These are phyloP conservation scores for Serrognathus titanus DNA, from an alignment of 2,888 invertebrate species.

Conservation along the genomic window DNA sequence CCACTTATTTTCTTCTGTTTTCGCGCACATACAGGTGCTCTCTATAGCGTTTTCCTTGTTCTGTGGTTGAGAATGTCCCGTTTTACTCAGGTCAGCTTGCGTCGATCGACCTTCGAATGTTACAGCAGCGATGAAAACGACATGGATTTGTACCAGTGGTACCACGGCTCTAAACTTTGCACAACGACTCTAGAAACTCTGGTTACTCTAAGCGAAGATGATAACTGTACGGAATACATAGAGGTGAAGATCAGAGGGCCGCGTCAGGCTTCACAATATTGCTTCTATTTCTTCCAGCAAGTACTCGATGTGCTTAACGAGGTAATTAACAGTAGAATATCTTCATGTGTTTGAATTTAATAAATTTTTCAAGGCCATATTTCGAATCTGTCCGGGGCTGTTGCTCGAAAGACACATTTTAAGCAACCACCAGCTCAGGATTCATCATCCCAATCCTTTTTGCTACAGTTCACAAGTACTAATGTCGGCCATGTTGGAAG, in stretches of 20 bases:
- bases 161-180: conserved; percentile 67
- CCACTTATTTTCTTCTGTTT: conserved; percentile 62
- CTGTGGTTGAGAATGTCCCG: too few species aligned
- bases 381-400: conserved; percentile 65
- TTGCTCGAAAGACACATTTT: conserved; percentile 63
- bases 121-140: conserved; percentile 52
- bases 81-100: conserved; percentile 36
- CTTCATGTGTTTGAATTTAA: background rate
- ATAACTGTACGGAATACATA: conserved; percentile 50
- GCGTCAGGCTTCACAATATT: conserved; percentile 52
- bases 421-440: conserved; percentile 57
- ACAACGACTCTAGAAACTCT: conserved; percentile 66
- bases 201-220: conserved; percentile 58
- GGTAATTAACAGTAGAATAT: conserved; percentile 37
- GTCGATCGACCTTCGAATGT: conserved; percentile 38
- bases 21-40: conserved; percentile 63
- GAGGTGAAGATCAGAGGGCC: conserved; percentile 68
- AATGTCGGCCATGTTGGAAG: conserved; percentile 45
- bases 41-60: too few species aligned
- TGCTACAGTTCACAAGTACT: conserved; percentile 47
- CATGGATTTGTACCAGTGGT: conserved; percentile 70
- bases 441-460: conserved; percentile 43
- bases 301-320: conserved; percentile 61
- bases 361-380: conserved; percentile 51
- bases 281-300: conserved; percentile 69